These are phyloP conservation scores for Athalia circularis DNA, from an alignment of 2,888 invertebrate species.

Conservation along the genomic window DNA sequence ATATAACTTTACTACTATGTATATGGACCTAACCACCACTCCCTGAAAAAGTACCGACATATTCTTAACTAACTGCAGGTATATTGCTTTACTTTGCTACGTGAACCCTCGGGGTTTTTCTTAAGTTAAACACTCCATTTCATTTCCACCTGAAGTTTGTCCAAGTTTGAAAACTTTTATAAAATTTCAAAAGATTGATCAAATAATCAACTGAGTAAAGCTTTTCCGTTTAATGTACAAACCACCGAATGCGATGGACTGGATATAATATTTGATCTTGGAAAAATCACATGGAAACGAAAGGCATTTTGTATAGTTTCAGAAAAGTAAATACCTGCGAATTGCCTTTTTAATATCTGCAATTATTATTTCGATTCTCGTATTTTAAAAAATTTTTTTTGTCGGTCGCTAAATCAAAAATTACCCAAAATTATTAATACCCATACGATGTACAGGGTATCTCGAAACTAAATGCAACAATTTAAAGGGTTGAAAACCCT, in stretches of 20 bases:
- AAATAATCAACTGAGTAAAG: slow-evolving; percentile 24
- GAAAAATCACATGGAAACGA: neutral
- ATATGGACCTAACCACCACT: neutral
- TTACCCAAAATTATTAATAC: neutral
- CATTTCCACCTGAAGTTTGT: slow-evolving; percentile 11
- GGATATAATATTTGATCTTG: neutral
- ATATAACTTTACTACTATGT: neutral
- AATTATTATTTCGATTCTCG: too few relatives aligned
- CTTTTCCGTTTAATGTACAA: neutral
- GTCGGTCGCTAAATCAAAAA: neutral
- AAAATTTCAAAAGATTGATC: slow-evolving; percentile 36
- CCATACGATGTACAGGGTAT: too few relatives aligned
- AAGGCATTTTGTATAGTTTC: neutral
- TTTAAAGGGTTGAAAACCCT: too few relatives aligned
- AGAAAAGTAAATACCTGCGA: neutral
- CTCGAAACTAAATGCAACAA: neutral
- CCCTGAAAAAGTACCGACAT: neutral
- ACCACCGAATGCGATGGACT: neutral
- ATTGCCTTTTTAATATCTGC: neutral
- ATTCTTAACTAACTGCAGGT: neutral
- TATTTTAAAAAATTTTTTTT: too few relatives aligned
- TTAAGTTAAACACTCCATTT: slow-evolving; percentile 27
- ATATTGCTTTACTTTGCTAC: neutral
- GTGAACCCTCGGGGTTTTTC: slow-evolving; percentile 2
- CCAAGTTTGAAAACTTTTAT: slow-evolving; percentile 17